Base-by-base conservation (phyloP, 2,888 invertebrate species). In the Onthophagus sagittarius region DNA sequence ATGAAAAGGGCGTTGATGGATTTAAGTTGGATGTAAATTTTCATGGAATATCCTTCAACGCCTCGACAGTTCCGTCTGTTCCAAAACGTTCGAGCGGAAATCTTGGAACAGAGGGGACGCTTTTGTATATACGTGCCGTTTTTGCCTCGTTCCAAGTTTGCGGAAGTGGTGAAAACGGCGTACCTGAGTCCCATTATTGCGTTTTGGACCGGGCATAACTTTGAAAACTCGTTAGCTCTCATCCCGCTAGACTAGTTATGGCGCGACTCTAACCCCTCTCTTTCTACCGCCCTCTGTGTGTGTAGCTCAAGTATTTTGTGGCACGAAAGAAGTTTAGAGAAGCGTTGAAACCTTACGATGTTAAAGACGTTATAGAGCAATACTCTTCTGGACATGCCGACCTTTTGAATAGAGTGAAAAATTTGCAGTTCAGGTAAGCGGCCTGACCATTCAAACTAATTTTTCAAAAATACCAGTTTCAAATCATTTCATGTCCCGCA, bases 341-440 rank as follows among this genome's bases (percentile, higher is more conserved):
- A 89, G 96, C 96, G 78, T 90, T 97, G 84, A 94, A 96, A 87
- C 97, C 97, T 77, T 97, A 97, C 88, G 97, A 97, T 88, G 96
- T 97, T 83, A 97, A 97, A 90, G 97, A 97, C 88, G 97, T 97
- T 83, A 97, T 97, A 86, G 96, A 97, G 87, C 96, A 96, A 87
- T 97, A 96, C 89, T 95, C 95, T 78, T 94, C 95, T 81, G 93
- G 93, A 83, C 95, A 95, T 87, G 94, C 96, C 83, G 96, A 97
- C 88, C 90, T 96, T 87, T 90, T 96, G 86, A 93, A 94, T 83
- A 90, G 96, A 85, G 95, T 96, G 83, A 96, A 96, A 90, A 94
- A 91, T 89, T 91, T 96, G 84, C 96, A 96, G 88, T 90, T 90
- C 89, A 93, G 95, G 95, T 95, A 74, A 74, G 74, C 15, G 69